Conservation (phyloP, 2,888 invertebrate genomes). For the Toxonevra muliebris region DNA sequence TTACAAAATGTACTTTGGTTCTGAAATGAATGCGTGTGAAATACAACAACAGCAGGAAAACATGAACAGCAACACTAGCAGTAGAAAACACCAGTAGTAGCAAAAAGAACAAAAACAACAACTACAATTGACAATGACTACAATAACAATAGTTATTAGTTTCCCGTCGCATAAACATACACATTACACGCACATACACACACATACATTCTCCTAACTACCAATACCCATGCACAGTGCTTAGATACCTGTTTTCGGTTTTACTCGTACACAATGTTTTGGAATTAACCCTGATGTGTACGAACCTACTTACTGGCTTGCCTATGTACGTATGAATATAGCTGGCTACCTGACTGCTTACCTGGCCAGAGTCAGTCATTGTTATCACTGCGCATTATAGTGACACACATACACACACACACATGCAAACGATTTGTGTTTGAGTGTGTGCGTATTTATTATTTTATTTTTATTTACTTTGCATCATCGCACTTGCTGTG, state of each 20-base stretch:
- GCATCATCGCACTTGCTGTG: constrained; percentile 8
- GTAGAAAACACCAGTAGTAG: constrained; percentile 24
- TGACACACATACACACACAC: neutral
- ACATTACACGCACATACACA: neutral
- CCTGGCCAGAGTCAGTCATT: neutral
- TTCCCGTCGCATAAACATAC: neutral
- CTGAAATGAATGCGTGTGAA: constrained; percentile 48
- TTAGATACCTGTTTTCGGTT: neutral
- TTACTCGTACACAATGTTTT: constrained; percentile 1
- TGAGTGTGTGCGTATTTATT: neutral
- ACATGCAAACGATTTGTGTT: neutral
- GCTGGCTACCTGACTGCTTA: neutral
- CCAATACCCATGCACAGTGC: neutral
- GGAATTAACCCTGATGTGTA: neutral
- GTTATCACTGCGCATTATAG: too few species aligned
- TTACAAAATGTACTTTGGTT: neutral
- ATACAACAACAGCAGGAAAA: constrained; percentile 32
- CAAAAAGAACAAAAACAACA: constrained; percentile 11
- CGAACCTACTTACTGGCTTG: neutral
- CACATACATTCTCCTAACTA: neutral
- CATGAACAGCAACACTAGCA: neutral
- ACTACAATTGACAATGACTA: neutral
- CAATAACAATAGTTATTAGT: constrained; percentile 1
- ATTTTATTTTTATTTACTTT: constrained; percentile 9
- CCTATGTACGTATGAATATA: neutral